Evolutionary conservation across 2,888 invertebrate species (phyloP).

Genomic region (Orthosia incerta): DNA sequence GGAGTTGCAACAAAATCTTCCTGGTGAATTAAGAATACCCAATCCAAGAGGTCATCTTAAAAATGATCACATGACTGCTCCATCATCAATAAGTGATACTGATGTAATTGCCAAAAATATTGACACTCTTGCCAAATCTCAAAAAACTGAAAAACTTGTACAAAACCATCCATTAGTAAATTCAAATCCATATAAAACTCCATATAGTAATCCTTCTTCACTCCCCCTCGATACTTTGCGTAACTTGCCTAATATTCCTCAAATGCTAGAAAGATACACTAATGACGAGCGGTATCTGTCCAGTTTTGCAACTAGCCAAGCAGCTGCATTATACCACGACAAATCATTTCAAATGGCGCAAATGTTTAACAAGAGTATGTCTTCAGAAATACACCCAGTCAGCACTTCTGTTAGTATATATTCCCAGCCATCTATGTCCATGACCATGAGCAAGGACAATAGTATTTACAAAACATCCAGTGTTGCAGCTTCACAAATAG

Average conservation of each 20-base stretch:
- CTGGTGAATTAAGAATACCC: constrained; percentile 85
- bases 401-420: constrained; percentile 81
- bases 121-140: constrained; percentile 78
- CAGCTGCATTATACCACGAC: constrained; percentile 90
- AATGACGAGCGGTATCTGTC: constrained; percentile 91
- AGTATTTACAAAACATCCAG: constrained; percentile 79
- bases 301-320: constrained; percentile 82
- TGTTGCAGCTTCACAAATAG: constrained; percentile 73
- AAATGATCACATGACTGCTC: constrained; percentile 75
- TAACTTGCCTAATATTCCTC: constrained; percentile 91
- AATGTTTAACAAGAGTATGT: constrained; percentile 89
- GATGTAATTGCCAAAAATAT: constrained; percentile 78
- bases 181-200: constrained; percentile 84
- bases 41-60: constrained; percentile 84
- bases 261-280: constrained; percentile 91
- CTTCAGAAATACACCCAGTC: constrained; percentile 81
- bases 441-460: constrained; percentile 82
- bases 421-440: constrained; percentile 80
- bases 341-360: constrained; percentile 92
- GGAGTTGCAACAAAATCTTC: constrained; percentile 81
- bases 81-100: constrained; percentile 73
- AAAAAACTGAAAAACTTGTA: constrained; percentile 83
- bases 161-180: constrained; percentile 84
- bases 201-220: constrained; percentile 82
- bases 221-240: constrained; percentile 89